Conservation (phyloP, 2,113 vertebrate genomes). For the Chloebia gouldiae region DNA sequence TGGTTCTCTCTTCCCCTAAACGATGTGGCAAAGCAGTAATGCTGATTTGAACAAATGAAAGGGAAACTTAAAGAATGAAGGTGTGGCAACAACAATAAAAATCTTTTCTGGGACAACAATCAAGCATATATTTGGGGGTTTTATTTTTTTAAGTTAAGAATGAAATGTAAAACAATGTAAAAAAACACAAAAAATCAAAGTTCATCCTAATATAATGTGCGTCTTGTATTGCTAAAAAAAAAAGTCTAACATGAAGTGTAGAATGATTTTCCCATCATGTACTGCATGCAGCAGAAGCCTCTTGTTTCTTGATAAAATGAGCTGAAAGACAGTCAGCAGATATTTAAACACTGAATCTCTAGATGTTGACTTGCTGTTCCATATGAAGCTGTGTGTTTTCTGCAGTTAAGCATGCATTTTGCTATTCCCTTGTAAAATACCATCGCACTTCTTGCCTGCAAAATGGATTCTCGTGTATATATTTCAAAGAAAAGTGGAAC, state of each 20-base stretch:
- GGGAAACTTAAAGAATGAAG: not conserved
- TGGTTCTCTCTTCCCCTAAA: slow-evolving; percentile 2
- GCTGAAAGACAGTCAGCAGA: slow-evolving; percentile 81
- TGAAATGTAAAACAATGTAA: slow-evolving; percentile 79
- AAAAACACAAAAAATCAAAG: slow-evolving; percentile 31
- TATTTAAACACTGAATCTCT: slow-evolving; percentile 68
- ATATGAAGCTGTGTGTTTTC: slow-evolving; percentile 77
- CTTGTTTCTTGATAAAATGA: slow-evolving; percentile 82
- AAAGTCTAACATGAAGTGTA: slow-evolving; percentile 69
- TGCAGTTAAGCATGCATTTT: slow-evolving; percentile 85
- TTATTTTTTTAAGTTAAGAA: slow-evolving; percentile 80
- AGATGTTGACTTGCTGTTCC: slow-evolving; percentile 74
- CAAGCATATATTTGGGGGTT: slow-evolving; percentile 70
- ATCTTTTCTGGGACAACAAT: slow-evolving; percentile 81
- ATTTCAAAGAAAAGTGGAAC: slow-evolving; percentile 67
- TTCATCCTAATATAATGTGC: slow-evolving; percentile 76
- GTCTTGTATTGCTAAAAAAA: slow-evolving; percentile 77
- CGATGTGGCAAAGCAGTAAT: not conserved
- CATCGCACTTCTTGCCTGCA: slow-evolving; percentile 79
- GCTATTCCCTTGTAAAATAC: slow-evolving; percentile 79
- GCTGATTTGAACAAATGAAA: slow-evolving; percentile 27
- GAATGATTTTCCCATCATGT: slow-evolving; percentile 73
- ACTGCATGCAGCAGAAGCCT: slow-evolving; percentile 85
- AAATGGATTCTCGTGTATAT: slow-evolving; percentile 77
- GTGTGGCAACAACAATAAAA: slow-evolving; percentile 1